A percentile compares a stretch with the other conserved stretches of the same genome.
Evolutionary conservation across 1,140 invertebrate genomes (phyloP).

Genomic region (Acromyrmex heyeri): DNA sequence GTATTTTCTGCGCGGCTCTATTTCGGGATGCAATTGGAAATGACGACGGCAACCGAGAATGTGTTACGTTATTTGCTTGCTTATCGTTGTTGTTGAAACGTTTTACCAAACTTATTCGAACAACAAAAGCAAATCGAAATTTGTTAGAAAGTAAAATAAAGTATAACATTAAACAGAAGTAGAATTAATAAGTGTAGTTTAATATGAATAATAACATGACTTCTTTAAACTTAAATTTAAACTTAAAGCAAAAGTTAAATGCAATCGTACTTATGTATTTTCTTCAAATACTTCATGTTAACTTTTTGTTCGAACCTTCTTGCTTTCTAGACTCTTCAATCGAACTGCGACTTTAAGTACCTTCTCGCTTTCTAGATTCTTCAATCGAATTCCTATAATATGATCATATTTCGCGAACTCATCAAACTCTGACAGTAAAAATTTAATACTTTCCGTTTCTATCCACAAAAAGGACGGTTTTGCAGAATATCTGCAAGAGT

Average conservation of each 20-base stretch:
- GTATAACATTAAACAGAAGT: too few relatives aligned
- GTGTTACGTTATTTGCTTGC: slow-evolving; percentile 39
- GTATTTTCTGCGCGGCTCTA: slow-evolving; percentile 38
- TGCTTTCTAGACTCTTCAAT: neutral
- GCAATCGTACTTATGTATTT: neutral
- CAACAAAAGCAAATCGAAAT: neutral
- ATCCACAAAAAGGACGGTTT: too few relatives aligned
- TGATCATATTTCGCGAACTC: slow-evolving; percentile 7
- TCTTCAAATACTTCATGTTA: neutral
- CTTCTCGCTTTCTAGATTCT: neutral
- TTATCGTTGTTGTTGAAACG: slow-evolving; percentile 6
- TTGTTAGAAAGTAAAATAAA: neutral
- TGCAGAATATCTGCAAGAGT: too few relatives aligned
- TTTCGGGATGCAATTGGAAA: slow-evolving; percentile 38
- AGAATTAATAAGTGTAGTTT: neutral
- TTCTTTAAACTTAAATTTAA: slow-evolving; percentile 6
- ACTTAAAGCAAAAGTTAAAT: neutral
- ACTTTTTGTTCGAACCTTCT: neutral
- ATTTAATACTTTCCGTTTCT: neutral
- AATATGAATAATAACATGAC: neutral
- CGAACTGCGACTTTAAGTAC: neutral
- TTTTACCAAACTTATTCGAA: neutral
- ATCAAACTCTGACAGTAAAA: slow-evolving; percentile 6
- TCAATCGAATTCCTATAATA: slow-evolving; percentile 4
- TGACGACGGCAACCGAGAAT: slow-evolving; percentile 16